These are phyloP conservation scores for Rachycentron canadum DNA, from an alignment of 2,797 vertebrate genomes.

Conservation along the genomic window DNA sequence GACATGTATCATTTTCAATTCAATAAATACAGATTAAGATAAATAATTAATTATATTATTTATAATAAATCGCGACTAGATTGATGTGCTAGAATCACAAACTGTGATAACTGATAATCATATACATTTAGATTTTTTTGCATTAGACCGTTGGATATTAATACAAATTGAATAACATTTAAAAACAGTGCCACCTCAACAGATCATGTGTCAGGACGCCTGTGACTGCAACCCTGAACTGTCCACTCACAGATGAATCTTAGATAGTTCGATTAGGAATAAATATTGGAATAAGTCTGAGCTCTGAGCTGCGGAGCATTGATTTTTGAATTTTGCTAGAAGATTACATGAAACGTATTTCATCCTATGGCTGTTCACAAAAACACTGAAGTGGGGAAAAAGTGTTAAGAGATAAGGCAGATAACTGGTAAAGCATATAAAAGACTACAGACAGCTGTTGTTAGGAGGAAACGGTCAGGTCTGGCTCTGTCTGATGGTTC, in stretches of 20 bases:
- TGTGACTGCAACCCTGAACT: background rate
- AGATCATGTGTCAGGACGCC: background rate
- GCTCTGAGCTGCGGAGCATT: background rate
- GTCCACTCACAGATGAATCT: background rate
- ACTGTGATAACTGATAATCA: too few relatives aligned
- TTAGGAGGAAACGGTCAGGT: too few relatives aligned
- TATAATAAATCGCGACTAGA: too few relatives aligned
- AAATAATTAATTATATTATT: too few relatives aligned
- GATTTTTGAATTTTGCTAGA: slow-evolving; percentile 1
- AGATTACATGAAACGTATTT: background rate
- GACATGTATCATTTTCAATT: too few relatives aligned
- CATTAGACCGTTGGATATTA: background rate
- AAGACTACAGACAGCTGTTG: too few relatives aligned
- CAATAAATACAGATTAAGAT: too few relatives aligned
- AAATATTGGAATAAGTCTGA: background rate
- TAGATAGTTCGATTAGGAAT: background rate
- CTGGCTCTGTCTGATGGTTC: too few relatives aligned
- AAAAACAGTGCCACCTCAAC: background rate
- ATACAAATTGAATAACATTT: background rate
- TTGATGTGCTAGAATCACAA: too few relatives aligned
- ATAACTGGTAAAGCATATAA: background rate
- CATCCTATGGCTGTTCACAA: background rate
- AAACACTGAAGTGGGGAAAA: background rate
- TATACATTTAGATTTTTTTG: background rate
- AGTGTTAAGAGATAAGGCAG: background rate